Evolutionary conservation across 2,113 vertebrate genomes (phyloP), one percentile per base, ranked within the genome.

Genomic region (Dasyprocta punctata): DNA sequence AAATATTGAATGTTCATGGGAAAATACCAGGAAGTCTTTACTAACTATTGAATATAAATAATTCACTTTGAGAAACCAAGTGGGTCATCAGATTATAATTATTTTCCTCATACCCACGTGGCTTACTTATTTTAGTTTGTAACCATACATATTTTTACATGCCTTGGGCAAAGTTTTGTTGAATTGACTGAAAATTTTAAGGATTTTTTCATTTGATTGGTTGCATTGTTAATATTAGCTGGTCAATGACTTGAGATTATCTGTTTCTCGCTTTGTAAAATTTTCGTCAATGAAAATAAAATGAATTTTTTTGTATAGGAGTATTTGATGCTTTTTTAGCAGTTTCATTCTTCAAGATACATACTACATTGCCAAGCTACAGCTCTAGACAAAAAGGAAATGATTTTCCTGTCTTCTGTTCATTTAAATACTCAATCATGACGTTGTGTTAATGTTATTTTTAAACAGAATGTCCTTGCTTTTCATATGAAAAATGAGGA

Each of bases 401-500:
- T 92, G 11, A 95, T 96, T 96, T 96, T 90, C 11, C 65, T 92
- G 92, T 94, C 85, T 97, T 97, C 65, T 96, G 61, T 97, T 95
- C 83, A 89, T 92, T 96, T 88, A 96, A 96, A 93, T 83, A 86
- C 65, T 96, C 90, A 94, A 47, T 97, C 88, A 94, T 96, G 90
- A 97, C 82, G 94, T 96, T 97, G 71, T 90, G 44, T 90, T 97
- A 95, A 97, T 96, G 81, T 94, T 97, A 92, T 95, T 98, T 97
- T 98, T 89, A 96, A 97, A 97, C 85, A 97, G 75, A 95, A 75
- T 96, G 60, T 73, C 88, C 65, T 96, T 97, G 88, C 60, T 96
- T 98, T 97, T 86, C 86, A 96, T 67, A 89, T 86, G 67, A 97
- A 97, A 97, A 97, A 69, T 88, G 33, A 97, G 20, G 28, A 49